Evolutionary conservation across 2,797 vertebrate species (phyloP), one percentile per base, ranked within the genome.

Genomic region (Danio choprae): DNA sequence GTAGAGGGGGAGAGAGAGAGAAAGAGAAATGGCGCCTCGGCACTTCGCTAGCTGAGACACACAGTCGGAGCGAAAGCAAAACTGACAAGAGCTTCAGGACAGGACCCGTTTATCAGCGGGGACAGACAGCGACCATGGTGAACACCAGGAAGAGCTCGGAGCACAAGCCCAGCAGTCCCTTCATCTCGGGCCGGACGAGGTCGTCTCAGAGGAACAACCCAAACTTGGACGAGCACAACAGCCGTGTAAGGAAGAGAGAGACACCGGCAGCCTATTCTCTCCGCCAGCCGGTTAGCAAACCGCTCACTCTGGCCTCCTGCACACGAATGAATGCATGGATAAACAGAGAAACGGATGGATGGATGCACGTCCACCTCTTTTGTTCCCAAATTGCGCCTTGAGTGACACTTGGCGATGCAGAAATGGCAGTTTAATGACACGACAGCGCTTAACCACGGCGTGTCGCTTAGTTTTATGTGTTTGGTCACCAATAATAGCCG

Each of bases 111-210:
- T 44, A 53, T 53, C 40, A 55, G 48, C 77, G 58, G 68, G 58
- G 67, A 58, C 69, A 62, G 69, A 87, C 89, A 87, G 41, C 83
- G 89, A 93, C 88, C 93, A 98, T 98, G 97, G 96, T 97, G 94
- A 97, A 96, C 91, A 98, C 96, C 79, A 94, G 95, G 89, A 96
- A 96, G 90, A 96, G 94, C 93, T 92, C 95, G 7, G 91, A 93
- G 90, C 88, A 84, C 8, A 84, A 85, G 62, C 16, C 89, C 56
- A 87, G 59, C 84, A 88, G 88, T 13, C 89, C 89, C 55, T 94
- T 92, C 89, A 94, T 95, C 89, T 95, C 94, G 79, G 92, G 93
- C 12, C 92, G 94, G 91, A 95, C 94, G 12, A 84, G 94, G 84
- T 95, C 94, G 80, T 94, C 94, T 84, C 92, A 89, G 81, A 92